Evolutionary conservation across 92 coral and sea anemone genomes (phyloP), one percentile per base, ranked within the genome.

Genomic region (Chrysogorgia sp.): DNA sequence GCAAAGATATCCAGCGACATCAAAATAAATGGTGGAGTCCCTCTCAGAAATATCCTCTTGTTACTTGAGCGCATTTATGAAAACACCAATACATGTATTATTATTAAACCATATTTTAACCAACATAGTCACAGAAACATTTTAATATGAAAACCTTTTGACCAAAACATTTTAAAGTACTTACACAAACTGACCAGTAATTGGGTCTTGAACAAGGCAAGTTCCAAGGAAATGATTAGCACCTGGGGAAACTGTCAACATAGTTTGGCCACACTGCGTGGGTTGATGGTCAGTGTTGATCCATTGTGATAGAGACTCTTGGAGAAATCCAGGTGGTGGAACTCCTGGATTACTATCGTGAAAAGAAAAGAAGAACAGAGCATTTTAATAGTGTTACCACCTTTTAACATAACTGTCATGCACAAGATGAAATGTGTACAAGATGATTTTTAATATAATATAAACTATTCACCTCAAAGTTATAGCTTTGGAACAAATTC

Each of bases 161-260:
- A n/a, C n/a, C n/a, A n/a, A n/a, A 5, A 23, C 3, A 59, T 10
- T 23, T 17, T 22, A 48, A 0, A 14, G 19, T 9, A 52, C 88
- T 77, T 53, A 84, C 88, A 84, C 30, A 67, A 78, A 56, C 63
- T 75, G 87, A 24, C 82, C 63, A 48, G 59, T 83, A 30, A 76
- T 71, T 43, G 84, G 84, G 53, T 78, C 77, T 84, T 84, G 81
- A 58, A 72, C 69, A 74, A 68, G 32, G 77, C 82, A 72, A 23
- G 49, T 80, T 34, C 77, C 85, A 33, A 80, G 75, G 40, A 71
- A 85, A 55, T 80, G 69, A 30, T 8, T 28, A 48, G 85, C 81
- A 35, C 81, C 82, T 23, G 89, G 82, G 7, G 85, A 67, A 29
- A 85, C 82, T 64, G 61, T 30, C 52, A 19, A 77, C 89, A 85